Conservation (phyloP, 2,888 invertebrate species). For the Aspidiotus destructor region DNA sequence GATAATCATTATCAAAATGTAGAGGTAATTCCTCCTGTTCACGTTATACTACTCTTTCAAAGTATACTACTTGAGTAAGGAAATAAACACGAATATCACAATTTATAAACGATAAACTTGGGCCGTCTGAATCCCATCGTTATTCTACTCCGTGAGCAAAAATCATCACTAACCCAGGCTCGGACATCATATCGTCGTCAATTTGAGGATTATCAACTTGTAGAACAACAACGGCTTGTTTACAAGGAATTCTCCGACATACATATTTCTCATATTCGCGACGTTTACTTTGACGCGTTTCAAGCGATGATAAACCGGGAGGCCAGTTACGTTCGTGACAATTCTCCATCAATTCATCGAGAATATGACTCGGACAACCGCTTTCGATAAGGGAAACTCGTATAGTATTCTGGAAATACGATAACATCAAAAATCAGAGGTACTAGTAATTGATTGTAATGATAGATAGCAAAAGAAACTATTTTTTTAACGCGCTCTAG, state of each 20-base stretch:
- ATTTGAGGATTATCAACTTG: slow-evolving; percentile 92
- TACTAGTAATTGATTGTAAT: no score
- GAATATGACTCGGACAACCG: slow-evolving; percentile 85
- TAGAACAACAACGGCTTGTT: slow-evolving; percentile 89
- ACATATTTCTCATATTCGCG: slow-evolving; percentile 88
- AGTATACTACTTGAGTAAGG: no score
- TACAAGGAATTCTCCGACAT: slow-evolving; percentile 87
- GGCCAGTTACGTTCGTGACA: slow-evolving; percentile 96
- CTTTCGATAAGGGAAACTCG: slow-evolving; percentile 85
- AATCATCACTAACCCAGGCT: slow-evolving; percentile 95
- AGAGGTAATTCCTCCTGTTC: no score
- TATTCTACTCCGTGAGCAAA: slow-evolving; percentile 93
- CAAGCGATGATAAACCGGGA: slow-evolving; percentile 78
- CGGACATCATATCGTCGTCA: slow-evolving; percentile 90
- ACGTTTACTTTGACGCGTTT: slow-evolving; percentile 87
- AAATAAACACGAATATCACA: no score
- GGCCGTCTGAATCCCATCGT: background rate
- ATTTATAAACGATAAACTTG: no score
- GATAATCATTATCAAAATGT: no score
- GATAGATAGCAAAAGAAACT: no score
- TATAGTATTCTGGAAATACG: slow-evolving; percentile 68
- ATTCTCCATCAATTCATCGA: slow-evolving; percentile 93
- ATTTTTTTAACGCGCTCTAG: no score
- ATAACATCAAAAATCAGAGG: background rate
- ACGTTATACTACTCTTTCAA: no score